phyloP scores from a whole-genome alignment of 2,888 invertebrate genomes.

The Sarcophaga subvicina region DNA sequence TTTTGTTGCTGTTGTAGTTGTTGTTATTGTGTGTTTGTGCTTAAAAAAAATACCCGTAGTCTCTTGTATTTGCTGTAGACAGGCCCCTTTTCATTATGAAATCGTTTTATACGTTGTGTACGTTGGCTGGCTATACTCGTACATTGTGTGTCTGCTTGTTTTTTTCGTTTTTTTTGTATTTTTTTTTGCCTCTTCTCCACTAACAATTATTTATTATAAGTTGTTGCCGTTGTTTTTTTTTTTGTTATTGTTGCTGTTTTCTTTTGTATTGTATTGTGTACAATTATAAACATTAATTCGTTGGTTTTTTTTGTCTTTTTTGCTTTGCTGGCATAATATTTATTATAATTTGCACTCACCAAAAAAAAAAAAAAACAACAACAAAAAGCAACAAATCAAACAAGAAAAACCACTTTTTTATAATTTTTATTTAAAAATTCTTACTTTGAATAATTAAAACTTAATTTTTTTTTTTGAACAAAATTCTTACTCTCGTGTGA shows the following conservation, averaged over 20 bases:
- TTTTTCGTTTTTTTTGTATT: slow-evolving; percentile 13
- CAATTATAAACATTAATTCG: background rate
- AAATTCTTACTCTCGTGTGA: too few relatives aligned
- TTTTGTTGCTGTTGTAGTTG: slow-evolving; percentile 16
- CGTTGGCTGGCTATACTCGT: slow-evolving; percentile 37
- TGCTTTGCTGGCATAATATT: slow-evolving; percentile 9
- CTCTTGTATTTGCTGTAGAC: slow-evolving; percentile 52
- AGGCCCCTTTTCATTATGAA: slow-evolving; percentile 77
- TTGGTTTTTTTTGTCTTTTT: slow-evolving; percentile 25
- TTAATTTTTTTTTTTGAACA: too few relatives aligned
- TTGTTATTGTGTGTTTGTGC: too few relatives aligned
- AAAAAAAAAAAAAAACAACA: background rate
- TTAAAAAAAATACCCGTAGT: background rate
- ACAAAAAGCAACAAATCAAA: slow-evolving; percentile 26
- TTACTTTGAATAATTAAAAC: background rate
- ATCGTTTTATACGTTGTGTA: slow-evolving; percentile 56
- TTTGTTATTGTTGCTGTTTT: slow-evolving; percentile 57
- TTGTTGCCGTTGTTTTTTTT: slow-evolving; percentile 27
- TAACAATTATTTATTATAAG: background rate
- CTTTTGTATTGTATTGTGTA: slow-evolving; percentile 20
- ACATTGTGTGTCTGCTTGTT: background rate
- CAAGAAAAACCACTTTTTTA: slow-evolving; percentile 29
- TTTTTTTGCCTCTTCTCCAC: slow-evolving; percentile 1
- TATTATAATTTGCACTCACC: slow-evolving; percentile 45
- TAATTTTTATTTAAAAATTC: background rate